Base-by-base conservation (phyloP, 2,113 vertebrate species). In the Seriola aureovittata region DNA sequence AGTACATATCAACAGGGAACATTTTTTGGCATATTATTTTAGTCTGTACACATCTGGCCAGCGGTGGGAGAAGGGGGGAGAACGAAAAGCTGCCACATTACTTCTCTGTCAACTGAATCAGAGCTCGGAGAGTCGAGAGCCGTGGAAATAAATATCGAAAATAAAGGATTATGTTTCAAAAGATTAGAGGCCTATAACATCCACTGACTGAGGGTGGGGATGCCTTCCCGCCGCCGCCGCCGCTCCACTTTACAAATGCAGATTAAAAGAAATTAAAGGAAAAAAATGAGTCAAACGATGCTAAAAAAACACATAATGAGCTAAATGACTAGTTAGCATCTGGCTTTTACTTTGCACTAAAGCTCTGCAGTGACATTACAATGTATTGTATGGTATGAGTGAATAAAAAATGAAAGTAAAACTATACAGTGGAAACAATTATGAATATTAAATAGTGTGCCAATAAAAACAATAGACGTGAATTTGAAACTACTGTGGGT, bases 81-180 rank as follows among this genome's bases (percentile, higher is more conserved):
- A 8, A 54, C 50, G 8, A 54, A 34, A 66, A 57, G 50, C 19
- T n/a, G 74, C 21, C 40, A 32, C 19, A 25, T 16, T 29, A 3
- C 19, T 71, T 80, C 6, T n/a, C 38, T 64, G 58, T 57, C 58
- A 72, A 67, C 23, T 70, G n/a, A 42, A 64, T 54, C 7, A 16
- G 19, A 65, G 48, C 48, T 55, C 9, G 21, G 14, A 64, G 46
- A 17, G 13, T 10, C 34, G 59, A 64, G 46, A 17, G 13, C 21
- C 34, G 59, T 16, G 8, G 16, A 42, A 46, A 21, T 13, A 10
- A 44, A 42, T 21, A 34, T 40, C 8, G 32, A 5, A 38, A 25
- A 36, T 38, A 50, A 74, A 36, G 14, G 23, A 36, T 69, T 5
- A 32, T 60, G 21, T 71, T 9, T 19, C 17, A 32, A 21, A 36